phyloP scores from a whole-genome alignment of 2,113 vertebrate genomes.

The Gavialis gangeticus region DNA sequence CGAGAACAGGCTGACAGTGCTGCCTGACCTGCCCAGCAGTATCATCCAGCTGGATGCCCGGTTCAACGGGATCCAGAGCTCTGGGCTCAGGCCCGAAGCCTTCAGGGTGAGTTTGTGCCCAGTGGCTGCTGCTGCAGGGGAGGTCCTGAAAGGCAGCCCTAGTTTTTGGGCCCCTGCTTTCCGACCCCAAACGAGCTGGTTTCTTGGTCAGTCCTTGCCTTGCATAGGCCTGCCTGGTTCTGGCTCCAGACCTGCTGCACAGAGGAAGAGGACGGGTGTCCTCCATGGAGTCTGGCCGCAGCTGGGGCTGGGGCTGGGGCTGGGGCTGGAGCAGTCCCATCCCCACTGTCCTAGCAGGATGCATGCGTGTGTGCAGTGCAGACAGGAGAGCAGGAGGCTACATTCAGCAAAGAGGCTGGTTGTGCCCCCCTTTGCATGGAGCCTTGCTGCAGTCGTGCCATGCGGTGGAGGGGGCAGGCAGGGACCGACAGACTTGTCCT shows the following conservation, averaged over 20 bases:
- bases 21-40: slow-evolving; percentile 81
- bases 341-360: not conserved
- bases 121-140: no score
- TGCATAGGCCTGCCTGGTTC: not conserved
- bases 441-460: fast-evolving
- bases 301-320: not conserved
- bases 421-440: fast-evolving
- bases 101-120: slow-evolving; percentile 75
- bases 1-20: slow-evolving; percentile 76
- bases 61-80: slow-evolving; percentile 81
- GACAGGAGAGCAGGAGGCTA: not conserved
- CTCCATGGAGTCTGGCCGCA: not conserved
- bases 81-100: slow-evolving; percentile 69
- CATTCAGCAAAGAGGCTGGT: not conserved
- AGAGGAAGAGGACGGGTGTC: not conserved
- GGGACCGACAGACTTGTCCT: not conserved
- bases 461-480: not conserved
- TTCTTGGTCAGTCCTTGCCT: not conserved
- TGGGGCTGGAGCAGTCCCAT: not conserved
- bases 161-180: not conserved
- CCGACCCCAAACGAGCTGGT: not conserved
- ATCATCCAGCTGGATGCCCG: slow-evolving; percentile 77
- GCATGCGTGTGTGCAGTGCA: not conserved
- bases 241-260: not conserved
- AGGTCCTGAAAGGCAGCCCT: not conserved